These are phyloP conservation scores for Callospermophilus lateralis DNA, from an alignment of 2,113 vertebrate species.

Conservation along the genomic window DNA sequence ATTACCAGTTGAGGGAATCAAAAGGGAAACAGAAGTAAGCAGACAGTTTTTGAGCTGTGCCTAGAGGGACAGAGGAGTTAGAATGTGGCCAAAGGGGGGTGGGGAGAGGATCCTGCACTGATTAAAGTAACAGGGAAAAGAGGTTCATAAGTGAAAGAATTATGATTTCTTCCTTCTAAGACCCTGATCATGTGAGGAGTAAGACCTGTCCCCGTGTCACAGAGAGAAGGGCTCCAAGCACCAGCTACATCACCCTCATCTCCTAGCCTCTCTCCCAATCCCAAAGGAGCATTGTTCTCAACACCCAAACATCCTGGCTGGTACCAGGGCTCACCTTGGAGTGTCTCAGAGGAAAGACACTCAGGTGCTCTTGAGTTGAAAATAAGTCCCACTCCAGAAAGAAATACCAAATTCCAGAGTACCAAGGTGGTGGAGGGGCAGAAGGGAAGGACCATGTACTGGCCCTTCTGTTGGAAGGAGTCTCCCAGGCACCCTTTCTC, in stretches of 20 bases:
- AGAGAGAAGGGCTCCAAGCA: neutral
- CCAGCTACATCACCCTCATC: no score
- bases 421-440: neutral
- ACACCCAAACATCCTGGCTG: neutral
- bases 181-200: neutral
- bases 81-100: neutral
- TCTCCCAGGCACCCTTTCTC: neutral
- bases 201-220: neutral
- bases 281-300: neutral
- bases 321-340: neutral
- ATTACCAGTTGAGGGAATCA: neutral
- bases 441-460: neutral
- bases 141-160: neutral
- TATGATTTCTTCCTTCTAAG: neutral
- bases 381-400: neutral
- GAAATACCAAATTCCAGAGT: neutral
- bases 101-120: neutral
- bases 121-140: neutral
- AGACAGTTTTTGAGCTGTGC: neutral
- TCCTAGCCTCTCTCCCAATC: neutral
- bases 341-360: neutral
- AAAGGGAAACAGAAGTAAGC: neutral
- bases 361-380: conserved; percentile 8
- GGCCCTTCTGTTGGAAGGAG: neutral
- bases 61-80: neutral